Conservation (phyloP, 2,888 invertebrate species). For the Cephus pygmeus region DNA sequence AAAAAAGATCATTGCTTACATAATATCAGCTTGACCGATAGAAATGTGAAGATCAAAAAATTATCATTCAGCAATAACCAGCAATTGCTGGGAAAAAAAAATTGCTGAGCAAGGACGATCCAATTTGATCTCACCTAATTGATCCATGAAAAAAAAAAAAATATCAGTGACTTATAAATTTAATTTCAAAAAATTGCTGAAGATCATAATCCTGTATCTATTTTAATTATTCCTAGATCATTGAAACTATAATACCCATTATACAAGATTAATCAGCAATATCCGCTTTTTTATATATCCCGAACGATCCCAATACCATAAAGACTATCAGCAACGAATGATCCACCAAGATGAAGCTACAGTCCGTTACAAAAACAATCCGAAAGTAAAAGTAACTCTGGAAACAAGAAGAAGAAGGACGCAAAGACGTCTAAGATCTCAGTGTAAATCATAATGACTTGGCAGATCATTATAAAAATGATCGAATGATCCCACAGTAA, state of each 20-base stretch:
- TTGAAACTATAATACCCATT: not conserved
- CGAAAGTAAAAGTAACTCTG: not conserved
- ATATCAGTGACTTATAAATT: not conserved
- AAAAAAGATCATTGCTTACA: not conserved
- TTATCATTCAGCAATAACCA: not conserved
- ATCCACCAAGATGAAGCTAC: not conserved
- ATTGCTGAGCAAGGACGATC: not conserved
- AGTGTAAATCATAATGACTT: not conserved
- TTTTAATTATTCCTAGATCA: not conserved
- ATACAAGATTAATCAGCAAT: not conserved
- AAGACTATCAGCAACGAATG: not conserved
- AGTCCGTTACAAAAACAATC: not conserved
- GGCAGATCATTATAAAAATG: not conserved
- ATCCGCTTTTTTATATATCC: not conserved
- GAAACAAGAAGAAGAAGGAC: not conserved
- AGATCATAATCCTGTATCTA: not conserved
- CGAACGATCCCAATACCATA: not conserved
- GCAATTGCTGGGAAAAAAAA: too few species aligned
- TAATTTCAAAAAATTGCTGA: not conserved
- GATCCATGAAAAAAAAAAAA: not conserved
- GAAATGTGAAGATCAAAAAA: not conserved
- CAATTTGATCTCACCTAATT: not conserved
- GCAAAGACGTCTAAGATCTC: not conserved
- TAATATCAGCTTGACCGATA: not conserved
- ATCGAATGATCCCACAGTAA: not conserved